These are phyloP conservation scores for Oceanodroma leucorhoa DNA, from an alignment of 2,797 vertebrate genomes.

Conservation along the genomic window DNA sequence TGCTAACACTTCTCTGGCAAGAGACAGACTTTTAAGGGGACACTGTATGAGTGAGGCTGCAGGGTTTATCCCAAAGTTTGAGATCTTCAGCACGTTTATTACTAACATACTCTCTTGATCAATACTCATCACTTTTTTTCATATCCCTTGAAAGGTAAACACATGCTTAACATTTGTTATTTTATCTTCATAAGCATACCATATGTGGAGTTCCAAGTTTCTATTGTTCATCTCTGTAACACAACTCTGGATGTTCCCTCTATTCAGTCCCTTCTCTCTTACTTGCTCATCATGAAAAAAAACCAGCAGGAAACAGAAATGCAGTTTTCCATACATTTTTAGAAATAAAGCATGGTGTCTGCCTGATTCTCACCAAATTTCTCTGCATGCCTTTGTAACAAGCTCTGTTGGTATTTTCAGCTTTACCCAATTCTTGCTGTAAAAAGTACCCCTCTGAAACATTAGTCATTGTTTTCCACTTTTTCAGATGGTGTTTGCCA, in stretches of 20 bases:
- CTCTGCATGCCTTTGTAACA: background rate
- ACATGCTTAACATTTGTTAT: background rate
- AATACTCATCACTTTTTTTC: background rate
- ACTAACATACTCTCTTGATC: background rate
- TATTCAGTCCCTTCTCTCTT: background rate
- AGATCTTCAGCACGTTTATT: background rate
- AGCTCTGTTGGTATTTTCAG: background rate
- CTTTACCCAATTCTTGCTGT: background rate
- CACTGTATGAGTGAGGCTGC: background rate
- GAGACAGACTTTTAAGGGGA: background rate
- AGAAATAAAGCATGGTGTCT: background rate
- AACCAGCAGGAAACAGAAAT: background rate
- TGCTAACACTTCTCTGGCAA: background rate
- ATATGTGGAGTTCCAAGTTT: background rate
- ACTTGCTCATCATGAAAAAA: background rate
- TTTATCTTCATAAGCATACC: background rate
- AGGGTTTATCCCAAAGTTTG: background rate
- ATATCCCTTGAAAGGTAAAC: background rate
- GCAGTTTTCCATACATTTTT: background rate
- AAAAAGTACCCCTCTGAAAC: background rate
- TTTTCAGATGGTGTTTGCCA: background rate
- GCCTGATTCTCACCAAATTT: background rate
- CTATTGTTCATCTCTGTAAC: background rate
- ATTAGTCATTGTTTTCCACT: background rate
- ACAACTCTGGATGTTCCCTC: background rate